A percentile compares a stretch with the other conserved stretches of the same genome.
phyloP scores from a whole-genome alignment of 2,888 invertebrate species.

The Alitta virens region DNA sequence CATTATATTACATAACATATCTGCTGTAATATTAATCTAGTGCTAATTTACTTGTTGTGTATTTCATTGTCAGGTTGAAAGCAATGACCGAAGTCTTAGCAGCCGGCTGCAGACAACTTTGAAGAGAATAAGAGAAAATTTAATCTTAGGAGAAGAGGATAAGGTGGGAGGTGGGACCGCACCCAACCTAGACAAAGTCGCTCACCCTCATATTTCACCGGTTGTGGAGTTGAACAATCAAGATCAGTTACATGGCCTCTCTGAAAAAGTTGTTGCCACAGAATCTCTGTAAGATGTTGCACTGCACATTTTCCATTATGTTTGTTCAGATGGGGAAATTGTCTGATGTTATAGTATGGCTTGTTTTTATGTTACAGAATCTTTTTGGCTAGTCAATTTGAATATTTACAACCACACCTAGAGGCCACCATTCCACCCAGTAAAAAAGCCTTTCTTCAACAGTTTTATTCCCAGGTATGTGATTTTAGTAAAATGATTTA shows the following conservation, averaged over 20 bases:
- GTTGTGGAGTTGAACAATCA: slow-evolving; percentile 68
- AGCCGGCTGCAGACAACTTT: slow-evolving; percentile 72
- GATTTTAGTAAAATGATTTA: no score
- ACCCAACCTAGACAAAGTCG: slow-evolving; percentile 53
- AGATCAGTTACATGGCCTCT: slow-evolving; percentile 76
- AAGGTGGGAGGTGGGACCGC: not conserved
- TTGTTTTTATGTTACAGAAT: slow-evolving; percentile 58
- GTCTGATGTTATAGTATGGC: not conserved
- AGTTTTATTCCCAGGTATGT: slow-evolving; percentile 58
- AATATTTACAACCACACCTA: slow-evolving; percentile 78
- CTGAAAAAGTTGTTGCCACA: slow-evolving; percentile 84
- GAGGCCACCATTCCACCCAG: slow-evolving; percentile 73
- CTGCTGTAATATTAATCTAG: no score
- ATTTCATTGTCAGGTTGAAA: slow-evolving; percentile 21
- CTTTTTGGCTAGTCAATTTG: slow-evolving; percentile 84
- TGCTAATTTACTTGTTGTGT: no score
- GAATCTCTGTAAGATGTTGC: slow-evolving; percentile 71
- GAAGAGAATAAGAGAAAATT: slow-evolving; percentile 73
- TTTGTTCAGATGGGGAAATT: not conserved
- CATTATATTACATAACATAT: no score
- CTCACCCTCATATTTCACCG: slow-evolving; percentile 64
- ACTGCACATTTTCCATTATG: not conserved
- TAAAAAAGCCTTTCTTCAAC: slow-evolving; percentile 62
- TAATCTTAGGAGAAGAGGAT: slow-evolving; percentile 59
- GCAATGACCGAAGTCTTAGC: slow-evolving; percentile 61